Percentiles rank a stretch among this genome's conserved stretches.
phyloP scores from a whole-genome alignment of 2,888 invertebrate species.

The Sinohyriopsis cumingii region DNA sequence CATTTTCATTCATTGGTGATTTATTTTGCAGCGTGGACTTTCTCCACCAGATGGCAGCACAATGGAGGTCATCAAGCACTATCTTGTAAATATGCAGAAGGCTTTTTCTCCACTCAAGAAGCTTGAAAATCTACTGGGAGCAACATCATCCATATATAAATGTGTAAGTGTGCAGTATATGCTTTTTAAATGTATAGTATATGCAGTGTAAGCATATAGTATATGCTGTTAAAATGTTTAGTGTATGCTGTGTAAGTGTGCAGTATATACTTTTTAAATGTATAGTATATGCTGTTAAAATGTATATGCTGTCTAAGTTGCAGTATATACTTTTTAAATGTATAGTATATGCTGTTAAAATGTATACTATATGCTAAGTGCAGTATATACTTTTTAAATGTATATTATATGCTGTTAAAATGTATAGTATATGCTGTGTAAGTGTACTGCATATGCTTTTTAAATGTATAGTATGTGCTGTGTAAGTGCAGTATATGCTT shows the following conservation, averaged over 20 bases:
- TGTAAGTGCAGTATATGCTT: slow-evolving; percentile 45
- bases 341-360: slow-evolving; percentile 77
- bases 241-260: slow-evolving; percentile 76
- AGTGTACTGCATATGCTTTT: slow-evolving; percentile 20
- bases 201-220: slow-evolving; percentile 76
- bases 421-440: slow-evolving; percentile 75
- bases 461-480: slow-evolving; percentile 76
- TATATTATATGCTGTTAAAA: no score
- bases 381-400: slow-evolving; percentile 76
- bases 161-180: slow-evolving; percentile 55
- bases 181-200: slow-evolving; percentile 62
- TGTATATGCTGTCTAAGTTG: slow-evolving; percentile 56
- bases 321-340: no score
- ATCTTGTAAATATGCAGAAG: slow-evolving; percentile 87
- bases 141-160: slow-evolving; percentile 85
- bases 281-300: slow-evolving; percentile 75
- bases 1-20: no score
- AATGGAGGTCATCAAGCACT: slow-evolving; percentile 81
- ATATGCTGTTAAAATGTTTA: no score
- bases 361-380: slow-evolving; percentile 1
- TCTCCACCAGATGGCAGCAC: slow-evolving; percentile 82
- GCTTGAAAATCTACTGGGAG: slow-evolving; percentile 90
- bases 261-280: no score
- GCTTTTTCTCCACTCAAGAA: slow-evolving; percentile 95
- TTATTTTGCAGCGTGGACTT: slow-evolving; percentile 52